These are phyloP conservation scores for Parauchenoglanis ngamensis DNA, from an alignment of 2,797 vertebrate species.

Conservation along the genomic window DNA sequence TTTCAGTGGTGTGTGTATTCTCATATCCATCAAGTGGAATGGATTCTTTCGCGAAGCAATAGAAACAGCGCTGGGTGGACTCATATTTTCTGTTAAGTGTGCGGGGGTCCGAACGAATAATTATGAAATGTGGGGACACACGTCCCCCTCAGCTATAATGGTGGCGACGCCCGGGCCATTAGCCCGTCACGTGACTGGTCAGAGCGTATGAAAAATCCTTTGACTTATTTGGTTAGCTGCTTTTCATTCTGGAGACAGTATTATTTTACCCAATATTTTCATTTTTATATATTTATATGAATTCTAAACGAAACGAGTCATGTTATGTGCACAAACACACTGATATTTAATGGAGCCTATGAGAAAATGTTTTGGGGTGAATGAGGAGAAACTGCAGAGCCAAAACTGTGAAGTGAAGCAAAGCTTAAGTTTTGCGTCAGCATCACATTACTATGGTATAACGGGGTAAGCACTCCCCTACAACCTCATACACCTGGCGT, in stretches of 20 bases:
- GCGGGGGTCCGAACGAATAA: no score
- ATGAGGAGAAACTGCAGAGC: not conserved
- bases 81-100: no score
- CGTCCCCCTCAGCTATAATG: no score
- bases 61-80: no score
- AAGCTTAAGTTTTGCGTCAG: not conserved
- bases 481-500: not conserved
- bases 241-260: not conserved
- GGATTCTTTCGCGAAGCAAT: no score
- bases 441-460: not conserved
- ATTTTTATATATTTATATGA: not conserved
- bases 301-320: not conserved
- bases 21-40: no score
- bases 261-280: not conserved
- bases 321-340: no score
- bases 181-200: conserved; percentile 5
- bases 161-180: not conserved
- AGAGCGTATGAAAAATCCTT: no score
- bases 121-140: no score
- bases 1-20: no score
- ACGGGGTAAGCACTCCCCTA: not conserved
- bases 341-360: not conserved
- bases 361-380: not conserved
- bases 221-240: not conserved
- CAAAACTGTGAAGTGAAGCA: not conserved